Base-by-base conservation (phyloP, 2,888 invertebrate genomes). In the Caenorhabditis sp. region DNA sequence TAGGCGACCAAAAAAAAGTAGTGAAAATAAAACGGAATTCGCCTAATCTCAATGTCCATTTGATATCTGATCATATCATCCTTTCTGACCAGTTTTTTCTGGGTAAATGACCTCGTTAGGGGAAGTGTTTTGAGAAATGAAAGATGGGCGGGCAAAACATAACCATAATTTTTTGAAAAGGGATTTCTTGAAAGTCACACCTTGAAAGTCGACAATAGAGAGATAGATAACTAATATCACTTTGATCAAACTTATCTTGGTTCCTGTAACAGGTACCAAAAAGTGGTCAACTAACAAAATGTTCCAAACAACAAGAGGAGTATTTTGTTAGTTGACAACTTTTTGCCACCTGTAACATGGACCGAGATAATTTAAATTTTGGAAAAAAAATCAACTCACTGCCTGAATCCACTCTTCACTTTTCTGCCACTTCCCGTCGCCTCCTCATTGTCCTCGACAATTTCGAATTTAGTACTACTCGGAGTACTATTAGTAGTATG, bases 381-480 rank as follows among this genome's bases (percentile, higher is more conserved):
- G 19, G 22, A 10, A 51, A 51, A 51, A 8, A 51, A 49, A n/a
- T n/a, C n/a, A 19, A 51, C 51, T 51, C 14, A 51, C 66, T 66
- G 49, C 51, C 22, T n/a, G 35, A 66, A 66, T 22, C 49, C 66
- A n/a, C 35, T 51, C 26, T n/a, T 66, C 35, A 14, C 22, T 38
- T 8, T 63, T 14, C 28, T 51, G 22, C 31, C 31, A 24, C 24
- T 26, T 14, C 10, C 54, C 1, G 3, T n/a, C 31, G n/a, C 28
- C 14, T 31, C 66, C 31, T 19, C 35, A 7, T 35, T 35, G 19
- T 19, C 26, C 41, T 51, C 66, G 19, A 68, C 51, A 24, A 68
- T 54, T 35, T 68, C 68, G n/a, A 68, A 68, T 54, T 51, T 61
- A 19, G 58, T 51, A 54, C 38, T 38, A 31, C 22, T 51, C 8